Evolutionary conservation across 1,140 invertebrate genomes (phyloP), one percentile per base, ranked within the genome.

Genomic region (Drosophila seguyi): DNA sequence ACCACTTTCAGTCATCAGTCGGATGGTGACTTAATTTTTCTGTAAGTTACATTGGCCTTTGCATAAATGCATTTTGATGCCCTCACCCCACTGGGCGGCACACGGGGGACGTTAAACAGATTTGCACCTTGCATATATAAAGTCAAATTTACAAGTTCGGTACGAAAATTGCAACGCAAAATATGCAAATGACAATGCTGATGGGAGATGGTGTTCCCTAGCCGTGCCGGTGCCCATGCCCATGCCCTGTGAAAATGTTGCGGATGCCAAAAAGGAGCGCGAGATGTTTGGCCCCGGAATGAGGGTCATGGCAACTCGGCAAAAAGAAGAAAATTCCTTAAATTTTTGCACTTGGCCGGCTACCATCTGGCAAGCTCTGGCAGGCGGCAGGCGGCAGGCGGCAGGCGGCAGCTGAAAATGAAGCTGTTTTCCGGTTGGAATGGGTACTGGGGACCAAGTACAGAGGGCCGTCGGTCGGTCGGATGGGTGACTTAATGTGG

Each of bases 31-130:
- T 80, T 77, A 66, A 80, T 80, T 73, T 63, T 25, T 22, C 53
- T 63, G 76, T 62, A 68, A 87, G 75, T 82, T 77, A 59, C 76
- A 79, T 79, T 79, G 84, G 67, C 79, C 71, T 69, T 65, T 77
- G 79, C 79, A 87, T 87, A 87, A 87, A 87, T 88, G 80, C 84
- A 88, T 88, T 84, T 84, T 88, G 67, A 84, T 88, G 80, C 58
- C 29, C 57, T 18, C 25, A 18, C 18, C 39, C 27, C 48, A n/a
- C 50, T 22, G 2, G 50, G 31, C 7, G 55, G 34, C 75, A 58
- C 62, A 50, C 62, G 34, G 44, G 62, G 79, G 57, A 66, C 67
- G 78, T 79, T 88, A 85, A 88, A 90, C 81, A 90, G 84, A 88
- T 88, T 88, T 88, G 65, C 84, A 90, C 84, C 80, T 87, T 78